A percentile compares a stretch with the other conserved stretches of the same genome.
Evolutionary conservation across 2,113 vertebrate species (phyloP).

Genomic region (Suricata suricatta): DNA sequence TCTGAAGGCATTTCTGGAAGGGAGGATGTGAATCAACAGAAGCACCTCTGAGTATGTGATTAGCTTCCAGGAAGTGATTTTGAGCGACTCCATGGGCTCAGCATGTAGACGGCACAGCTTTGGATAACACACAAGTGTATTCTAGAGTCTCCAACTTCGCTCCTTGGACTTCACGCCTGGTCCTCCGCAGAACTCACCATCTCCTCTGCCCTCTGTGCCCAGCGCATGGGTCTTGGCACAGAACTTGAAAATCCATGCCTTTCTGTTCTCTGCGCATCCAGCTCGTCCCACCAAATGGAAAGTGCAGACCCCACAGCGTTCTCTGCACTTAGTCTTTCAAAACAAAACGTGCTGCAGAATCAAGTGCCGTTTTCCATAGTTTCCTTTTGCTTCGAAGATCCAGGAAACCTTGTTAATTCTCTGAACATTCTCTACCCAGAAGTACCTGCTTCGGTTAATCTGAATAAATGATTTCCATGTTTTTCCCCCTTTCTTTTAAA

Average conservation of each 20-base stretch:
- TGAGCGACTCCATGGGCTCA: background rate
- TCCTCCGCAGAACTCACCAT: background rate
- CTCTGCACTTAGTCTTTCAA: background rate
- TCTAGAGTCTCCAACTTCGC: background rate
- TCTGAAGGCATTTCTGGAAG: background rate
- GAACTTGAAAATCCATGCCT: background rate
- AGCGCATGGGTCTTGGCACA: rapidly evolving
- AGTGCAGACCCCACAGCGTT: background rate
- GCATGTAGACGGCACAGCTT: rapidly evolving
- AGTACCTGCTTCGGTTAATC: background rate
- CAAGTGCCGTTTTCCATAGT: no score
- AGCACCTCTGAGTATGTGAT: background rate
- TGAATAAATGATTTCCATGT: background rate
- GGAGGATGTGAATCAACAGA: no score
- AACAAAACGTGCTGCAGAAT: background rate
- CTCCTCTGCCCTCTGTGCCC: rapidly evolving
- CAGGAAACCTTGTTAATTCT: background rate
- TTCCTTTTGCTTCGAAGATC: background rate
- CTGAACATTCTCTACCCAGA: background rate
- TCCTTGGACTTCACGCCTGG: no score
- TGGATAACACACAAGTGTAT: background rate
- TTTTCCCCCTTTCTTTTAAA: no score
- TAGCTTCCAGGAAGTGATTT: background rate
- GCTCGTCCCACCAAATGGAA: background rate
- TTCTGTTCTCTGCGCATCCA: background rate